Evolutionary conservation across 1,140 invertebrate species (phyloP), one percentile per base, ranked within the genome.

Genomic region (Drosophila ogumai): DNA sequence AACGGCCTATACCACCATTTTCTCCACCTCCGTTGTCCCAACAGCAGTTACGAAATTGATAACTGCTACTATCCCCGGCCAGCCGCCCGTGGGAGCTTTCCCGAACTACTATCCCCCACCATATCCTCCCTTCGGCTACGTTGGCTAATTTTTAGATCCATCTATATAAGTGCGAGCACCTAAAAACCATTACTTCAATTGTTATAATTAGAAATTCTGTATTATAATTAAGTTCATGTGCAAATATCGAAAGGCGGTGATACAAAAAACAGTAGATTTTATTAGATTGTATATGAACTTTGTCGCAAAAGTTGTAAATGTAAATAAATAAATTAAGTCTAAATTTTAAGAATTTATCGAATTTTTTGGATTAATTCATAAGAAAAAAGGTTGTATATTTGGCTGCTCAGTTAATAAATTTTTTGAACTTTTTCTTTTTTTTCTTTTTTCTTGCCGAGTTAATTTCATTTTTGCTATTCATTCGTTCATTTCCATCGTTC

Each of bases 1-100:
- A 85, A 97, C 97, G 0, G 96, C 97, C 0, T 96, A 96, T 82
- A 98, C 97, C 1, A 98, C 97, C 1, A 93, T 98, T 28, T 98
- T 95, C 85, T 96, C 96, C 0, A 97, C 97, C n/a, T 95, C 94
- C 73, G 95, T 98, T 19, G 95, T 98, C 22, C 97, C 97, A 15
- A 98, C 97, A 1, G 94, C 96, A 50, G 80, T 97, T 22, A 98
- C 97, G 3, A 96, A 96, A 15, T 96, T 96, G 84, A 94, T 97
- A 46, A 97, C 96, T 0, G 95, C 95, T 8, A 96, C 96, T 0
- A 92, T 97, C 7, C 94, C 96, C 1, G 93, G 97, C 10, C 96
- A 96, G 63, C 95, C 95, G 79, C 95, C 96, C 0, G 96, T 96
- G 34, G 52, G 52, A 55, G 52, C 94, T 82, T 97, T 95, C 92